Conservation (phyloP, 2,113 vertebrate genomes). For the Ammodytes marinus region DNA sequence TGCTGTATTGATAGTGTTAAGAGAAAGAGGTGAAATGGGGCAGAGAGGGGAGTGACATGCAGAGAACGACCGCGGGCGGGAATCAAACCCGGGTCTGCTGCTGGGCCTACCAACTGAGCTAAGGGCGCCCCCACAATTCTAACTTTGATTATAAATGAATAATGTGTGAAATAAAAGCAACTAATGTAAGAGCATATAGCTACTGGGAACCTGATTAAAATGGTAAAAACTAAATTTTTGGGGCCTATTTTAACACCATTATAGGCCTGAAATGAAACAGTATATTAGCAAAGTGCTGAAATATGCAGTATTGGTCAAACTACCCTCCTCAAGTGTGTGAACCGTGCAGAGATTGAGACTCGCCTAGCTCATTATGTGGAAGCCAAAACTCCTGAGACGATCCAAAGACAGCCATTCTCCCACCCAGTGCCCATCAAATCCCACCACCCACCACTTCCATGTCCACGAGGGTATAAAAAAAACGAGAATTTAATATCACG, state of each 20-base stretch:
- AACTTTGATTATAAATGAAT: background rate
- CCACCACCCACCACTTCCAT: slow-evolving; percentile 15
- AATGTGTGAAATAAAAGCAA: background rate
- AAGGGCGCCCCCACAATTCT: background rate
- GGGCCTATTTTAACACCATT: background rate
- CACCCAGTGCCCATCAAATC: slow-evolving; percentile 11
- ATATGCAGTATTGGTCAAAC: background rate
- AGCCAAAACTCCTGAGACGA: slow-evolving; percentile 37
- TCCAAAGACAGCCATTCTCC: slow-evolving; percentile 22
- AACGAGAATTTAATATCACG: background rate
- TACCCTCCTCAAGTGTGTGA: background rate
- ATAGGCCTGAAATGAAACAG: background rate
- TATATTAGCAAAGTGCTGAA: background rate
- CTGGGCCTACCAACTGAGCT: no score
- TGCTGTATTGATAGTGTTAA: no score
- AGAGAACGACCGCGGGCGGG: no score
- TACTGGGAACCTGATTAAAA: background rate
- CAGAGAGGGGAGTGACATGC: no score
- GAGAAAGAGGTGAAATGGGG: no score
- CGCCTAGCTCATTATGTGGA: slow-evolving; percentile 35
- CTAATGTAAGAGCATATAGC: background rate
- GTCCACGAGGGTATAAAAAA: slow-evolving; percentile 3
- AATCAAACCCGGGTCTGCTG: no score
- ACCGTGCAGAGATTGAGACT: background rate
- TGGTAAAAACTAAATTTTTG: background rate